Percentiles rank a stretch among this genome's conserved stretches.
Evolutionary conservation across 2,113 vertebrate species (phyloP).

Genomic region (Microtus ochrogaster): DNA sequence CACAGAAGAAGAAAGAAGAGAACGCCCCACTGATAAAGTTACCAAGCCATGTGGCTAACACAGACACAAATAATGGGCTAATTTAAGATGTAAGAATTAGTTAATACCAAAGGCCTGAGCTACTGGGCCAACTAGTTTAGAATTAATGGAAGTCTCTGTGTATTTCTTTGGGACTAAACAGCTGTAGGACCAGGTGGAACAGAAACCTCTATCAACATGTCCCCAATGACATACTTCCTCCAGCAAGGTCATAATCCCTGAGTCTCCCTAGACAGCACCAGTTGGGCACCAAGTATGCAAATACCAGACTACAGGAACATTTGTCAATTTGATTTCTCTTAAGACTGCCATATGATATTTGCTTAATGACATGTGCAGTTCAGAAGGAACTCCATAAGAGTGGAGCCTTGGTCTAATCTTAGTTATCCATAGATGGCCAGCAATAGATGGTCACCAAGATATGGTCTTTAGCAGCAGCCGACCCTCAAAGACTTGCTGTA

Average conservation of each 20-base stretch:
- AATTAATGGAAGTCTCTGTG: too few relatives aligned
- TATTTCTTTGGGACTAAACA: too few relatives aligned
- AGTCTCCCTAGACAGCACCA: neutral
- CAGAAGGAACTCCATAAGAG: neutral
- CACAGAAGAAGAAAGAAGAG: too few relatives aligned
- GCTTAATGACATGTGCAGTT: neutral
- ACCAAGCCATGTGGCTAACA: too few relatives aligned
- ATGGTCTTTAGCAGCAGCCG: neutral
- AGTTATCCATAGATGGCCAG: neutral
- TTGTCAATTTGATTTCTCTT: neutral
- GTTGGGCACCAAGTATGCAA: neutral
- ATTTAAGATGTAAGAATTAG: too few relatives aligned
- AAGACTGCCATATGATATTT: neutral
- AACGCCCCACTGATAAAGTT: too few relatives aligned
- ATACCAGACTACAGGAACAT: neutral
- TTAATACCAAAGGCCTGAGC: too few relatives aligned
- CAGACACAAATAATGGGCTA: too few relatives aligned
- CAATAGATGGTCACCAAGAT: neutral
- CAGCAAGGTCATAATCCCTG: neutral
- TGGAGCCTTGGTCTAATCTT: neutral
- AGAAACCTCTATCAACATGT: too few relatives aligned
- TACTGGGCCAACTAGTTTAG: too few relatives aligned
- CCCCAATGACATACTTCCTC: neutral
- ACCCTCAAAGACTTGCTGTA: neutral
- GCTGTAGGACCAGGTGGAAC: too few relatives aligned